Evolutionary conservation across 2,888 invertebrate species (phyloP).

Genomic region (Drosophila koepferae): DNA sequence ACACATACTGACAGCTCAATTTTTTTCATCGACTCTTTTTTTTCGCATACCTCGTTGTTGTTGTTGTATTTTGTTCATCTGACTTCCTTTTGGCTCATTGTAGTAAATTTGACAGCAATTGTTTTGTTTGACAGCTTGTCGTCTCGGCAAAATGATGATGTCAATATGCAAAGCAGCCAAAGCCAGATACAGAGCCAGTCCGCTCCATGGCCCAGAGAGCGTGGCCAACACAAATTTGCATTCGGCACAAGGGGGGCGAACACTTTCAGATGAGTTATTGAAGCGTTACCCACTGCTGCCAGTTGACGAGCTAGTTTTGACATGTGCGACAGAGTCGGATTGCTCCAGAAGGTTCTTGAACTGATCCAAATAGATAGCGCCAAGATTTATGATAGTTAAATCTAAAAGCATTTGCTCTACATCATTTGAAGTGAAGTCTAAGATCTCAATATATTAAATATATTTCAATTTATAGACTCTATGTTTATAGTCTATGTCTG

Average conservation of each 20-base stretch:
- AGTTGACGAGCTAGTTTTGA: constrained; percentile 50
- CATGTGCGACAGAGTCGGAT: constrained; percentile 25
- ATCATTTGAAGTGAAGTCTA: not conserved
- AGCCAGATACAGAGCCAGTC: constrained; percentile 38
- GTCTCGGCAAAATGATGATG: constrained; percentile 76
- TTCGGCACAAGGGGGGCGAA: constrained; percentile 39
- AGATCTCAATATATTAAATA: not conserved
- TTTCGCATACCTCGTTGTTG: constrained; percentile 11
- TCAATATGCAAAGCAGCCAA: constrained; percentile 75
- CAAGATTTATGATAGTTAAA: not conserved
- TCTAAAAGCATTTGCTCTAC: not conserved
- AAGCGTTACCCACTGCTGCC: constrained; percentile 49
- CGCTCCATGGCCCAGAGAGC: constrained; percentile 33
- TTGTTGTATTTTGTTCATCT: constrained; percentile 17
- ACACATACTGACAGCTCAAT: constrained; percentile 70
- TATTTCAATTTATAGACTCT: not conserved
- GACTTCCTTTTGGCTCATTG: constrained; percentile 57
- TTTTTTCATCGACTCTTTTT: constrained; percentile 50
- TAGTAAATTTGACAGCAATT: constrained; percentile 80
- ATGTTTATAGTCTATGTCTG: not conserved
- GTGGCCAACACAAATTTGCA: constrained; percentile 42
- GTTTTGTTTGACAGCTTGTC: constrained; percentile 80
- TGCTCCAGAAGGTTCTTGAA: constrained; percentile 1
- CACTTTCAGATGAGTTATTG: constrained; percentile 59
- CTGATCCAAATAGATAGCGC: constrained; percentile 12